phyloP scores from a whole-genome alignment of 2,797 vertebrate species.

The Neomorphus geoffroyi region DNA sequence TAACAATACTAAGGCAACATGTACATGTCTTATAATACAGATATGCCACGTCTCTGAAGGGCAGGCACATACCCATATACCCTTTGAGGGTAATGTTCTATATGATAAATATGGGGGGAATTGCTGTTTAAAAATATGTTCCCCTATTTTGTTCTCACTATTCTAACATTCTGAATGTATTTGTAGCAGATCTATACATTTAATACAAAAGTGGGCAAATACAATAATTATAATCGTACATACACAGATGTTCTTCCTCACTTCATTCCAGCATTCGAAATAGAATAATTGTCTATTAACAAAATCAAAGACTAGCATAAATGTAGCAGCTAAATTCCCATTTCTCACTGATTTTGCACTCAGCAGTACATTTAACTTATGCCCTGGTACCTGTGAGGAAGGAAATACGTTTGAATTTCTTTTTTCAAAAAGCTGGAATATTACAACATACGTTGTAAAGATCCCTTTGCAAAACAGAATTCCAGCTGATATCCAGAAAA shows the following conservation, averaged over 20 bases:
- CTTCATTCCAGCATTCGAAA: background rate
- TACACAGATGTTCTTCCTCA: background rate
- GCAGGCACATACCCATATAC: rapidly evolving
- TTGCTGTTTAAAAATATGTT: background rate
- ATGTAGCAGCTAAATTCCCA: background rate
- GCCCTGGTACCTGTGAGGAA: background rate
- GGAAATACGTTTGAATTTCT: background rate
- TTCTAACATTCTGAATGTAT: background rate
- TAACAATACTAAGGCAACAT: background rate
- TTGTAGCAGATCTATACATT: background rate
- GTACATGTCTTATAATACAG: background rate
- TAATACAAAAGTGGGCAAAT: background rate
- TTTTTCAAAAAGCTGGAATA: background rate
- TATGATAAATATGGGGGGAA: background rate
- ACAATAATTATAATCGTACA: background rate
- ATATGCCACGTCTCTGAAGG: background rate
- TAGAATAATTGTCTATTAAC: background rate
- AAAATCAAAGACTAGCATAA: background rate
- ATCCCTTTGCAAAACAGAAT: background rate
- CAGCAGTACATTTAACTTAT: background rate
- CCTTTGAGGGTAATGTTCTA: background rate
- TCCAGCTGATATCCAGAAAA: background rate
- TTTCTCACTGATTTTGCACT: background rate
- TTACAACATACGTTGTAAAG: background rate
- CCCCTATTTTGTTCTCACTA: background rate